Evolutionary conservation across 2,113 vertebrate genomes (phyloP), one percentile per base, ranked within the genome.

Genomic region (Felis catus): DNA sequence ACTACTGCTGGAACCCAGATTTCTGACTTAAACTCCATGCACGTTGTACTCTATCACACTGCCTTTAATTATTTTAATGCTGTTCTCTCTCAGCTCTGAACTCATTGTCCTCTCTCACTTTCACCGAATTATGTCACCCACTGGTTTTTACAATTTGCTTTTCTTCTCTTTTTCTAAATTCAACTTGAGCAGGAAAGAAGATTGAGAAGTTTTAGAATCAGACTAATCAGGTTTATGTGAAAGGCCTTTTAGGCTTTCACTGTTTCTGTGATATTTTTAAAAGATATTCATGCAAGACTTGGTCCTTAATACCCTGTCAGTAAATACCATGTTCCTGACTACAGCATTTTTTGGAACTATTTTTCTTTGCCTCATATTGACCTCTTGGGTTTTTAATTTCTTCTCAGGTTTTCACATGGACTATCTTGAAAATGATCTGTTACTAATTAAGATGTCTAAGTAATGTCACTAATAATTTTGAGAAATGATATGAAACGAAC

Each of bases 141-240:
- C 29, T 80, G 33, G 5, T 90, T 90, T 82, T 73, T 29, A 83
- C 33, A 85, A 29, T 89, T 23, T 85, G 31, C 39, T 71, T 83
- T 92, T 48, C 31, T 79, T 95, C 23, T 53, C 23, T 83, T 78
- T 79, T 63, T 85, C 65, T 86, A 96, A 89, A 74, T 82, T 86
- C 58, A 84, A 85, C 36, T 86, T 81, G n/a, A 73, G 12, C 31
- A 74, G 48, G 11, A 88, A 84, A 97, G 71, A 80, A 61, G 27
- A 80, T 23, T 18, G 36, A 85, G 71, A 89, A 31, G 1, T 16
- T 92, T 86, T 85, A 53, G 25, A 53, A 27, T 78, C 16, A 71
- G 31, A 76, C 33, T 41, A 9, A 70, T 70, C 33, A 73, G 7
- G 14, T 92, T 84, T 94, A 81, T 48, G 27, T 79, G 33, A 70